phyloP scores from a whole-genome alignment of 2,797 vertebrate species.

The Acanthopagrus latus region DNA sequence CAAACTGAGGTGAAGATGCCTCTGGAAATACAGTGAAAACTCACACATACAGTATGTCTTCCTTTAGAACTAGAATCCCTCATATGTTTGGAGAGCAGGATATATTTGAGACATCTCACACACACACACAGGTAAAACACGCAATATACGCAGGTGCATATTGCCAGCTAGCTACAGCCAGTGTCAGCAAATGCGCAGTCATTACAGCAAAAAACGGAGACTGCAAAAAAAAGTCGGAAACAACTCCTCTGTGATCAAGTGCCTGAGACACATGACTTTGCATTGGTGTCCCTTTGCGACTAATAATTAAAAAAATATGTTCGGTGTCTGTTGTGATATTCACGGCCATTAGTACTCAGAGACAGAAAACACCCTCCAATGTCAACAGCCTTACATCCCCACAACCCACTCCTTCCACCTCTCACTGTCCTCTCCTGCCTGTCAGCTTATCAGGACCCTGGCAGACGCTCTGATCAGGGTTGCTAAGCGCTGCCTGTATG shows the following conservation, averaged over 20 bases:
- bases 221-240: background rate
- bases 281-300: background rate
- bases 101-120: no score
- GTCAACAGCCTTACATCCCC: conserved; percentile 53
- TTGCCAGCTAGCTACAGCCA: no score
- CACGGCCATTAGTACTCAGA: conserved; percentile 49
- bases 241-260: background rate
- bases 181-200: no score
- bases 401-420: conserved; percentile 59
- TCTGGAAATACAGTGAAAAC: background rate
- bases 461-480: conserved; percentile 82
- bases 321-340: conserved; percentile 7
- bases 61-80: no score
- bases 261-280: background rate
- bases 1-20: background rate
- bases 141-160: no score
- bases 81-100: no score
- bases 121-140: no score
- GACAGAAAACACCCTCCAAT: conserved; percentile 46
- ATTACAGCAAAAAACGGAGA: no score
- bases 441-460: conserved; percentile 83
- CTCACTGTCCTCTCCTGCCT: conserved; percentile 75
- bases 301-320: background rate
- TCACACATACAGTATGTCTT: background rate
- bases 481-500: conserved; percentile 78